These are phyloP conservation scores for Sarcophaga caerulescens DNA, from an alignment of 2,888 invertebrate species.

Conservation along the genomic window DNA sequence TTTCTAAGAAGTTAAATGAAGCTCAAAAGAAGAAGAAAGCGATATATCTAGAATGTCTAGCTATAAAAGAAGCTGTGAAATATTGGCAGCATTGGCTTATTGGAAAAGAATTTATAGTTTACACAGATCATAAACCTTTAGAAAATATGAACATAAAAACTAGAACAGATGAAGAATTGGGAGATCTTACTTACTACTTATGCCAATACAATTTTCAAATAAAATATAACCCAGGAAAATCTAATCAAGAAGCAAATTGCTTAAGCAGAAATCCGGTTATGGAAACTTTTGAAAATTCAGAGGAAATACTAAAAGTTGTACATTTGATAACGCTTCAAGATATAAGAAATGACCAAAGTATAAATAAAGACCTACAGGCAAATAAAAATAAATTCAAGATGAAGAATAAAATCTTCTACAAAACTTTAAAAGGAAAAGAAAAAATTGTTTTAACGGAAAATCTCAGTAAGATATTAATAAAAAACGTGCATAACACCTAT, in stretches of 20 bases:
- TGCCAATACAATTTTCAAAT: constrained; percentile 59
- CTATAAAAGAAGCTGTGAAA: constrained; percentile 61
- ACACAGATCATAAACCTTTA: constrained; percentile 66
- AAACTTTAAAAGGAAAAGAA: constrained; percentile 52
- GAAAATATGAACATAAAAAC: constrained; percentile 55
- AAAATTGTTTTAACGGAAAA: no score
- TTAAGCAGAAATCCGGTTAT: constrained; percentile 61
- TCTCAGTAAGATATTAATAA: constrained; percentile 57
- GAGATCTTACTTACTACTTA: constrained; percentile 56
- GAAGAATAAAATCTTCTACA: constrained; percentile 40
- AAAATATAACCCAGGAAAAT: constrained; percentile 58
- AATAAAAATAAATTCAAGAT: constrained; percentile 37
- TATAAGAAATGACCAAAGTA: constrained; percentile 38
- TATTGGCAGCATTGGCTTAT: constrained; percentile 49
- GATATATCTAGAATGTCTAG: constrained; percentile 64
- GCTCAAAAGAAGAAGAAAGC: constrained; percentile 65
- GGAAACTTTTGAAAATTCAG: background rate
- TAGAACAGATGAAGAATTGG: constrained; percentile 57
- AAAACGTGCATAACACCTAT: constrained; percentile 55
- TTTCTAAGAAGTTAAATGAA: background rate
- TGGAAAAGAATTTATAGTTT: background rate
- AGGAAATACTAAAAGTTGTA: constrained; percentile 37
- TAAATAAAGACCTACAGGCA: constrained; percentile 24
- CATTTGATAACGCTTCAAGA: constrained; percentile 45
- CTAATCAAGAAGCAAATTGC: constrained; percentile 57